Evolutionary conservation across 2,113 vertebrate genomes (phyloP).

Genomic region (Campylorhamphus procurvoides): DNA sequence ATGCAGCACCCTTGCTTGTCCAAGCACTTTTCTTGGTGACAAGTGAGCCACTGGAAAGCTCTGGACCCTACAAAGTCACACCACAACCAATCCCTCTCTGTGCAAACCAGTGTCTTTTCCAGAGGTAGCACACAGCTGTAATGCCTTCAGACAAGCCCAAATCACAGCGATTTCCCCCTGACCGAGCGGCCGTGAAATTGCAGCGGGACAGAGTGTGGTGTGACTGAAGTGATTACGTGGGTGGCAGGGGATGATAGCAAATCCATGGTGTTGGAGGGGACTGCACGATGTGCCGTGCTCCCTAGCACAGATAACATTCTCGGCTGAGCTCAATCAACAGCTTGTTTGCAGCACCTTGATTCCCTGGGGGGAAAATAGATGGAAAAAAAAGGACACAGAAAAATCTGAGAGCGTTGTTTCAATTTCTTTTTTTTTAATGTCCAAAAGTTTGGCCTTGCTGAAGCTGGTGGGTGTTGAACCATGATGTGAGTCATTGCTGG

Average conservation of each 20-base stretch:
- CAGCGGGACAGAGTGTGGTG: neutral
- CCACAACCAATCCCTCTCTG: neutral
- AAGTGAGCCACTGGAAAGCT: neutral
- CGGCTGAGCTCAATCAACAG: neutral
- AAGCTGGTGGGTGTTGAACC: neutral
- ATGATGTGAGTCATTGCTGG: neutral
- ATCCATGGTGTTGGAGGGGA: neutral
- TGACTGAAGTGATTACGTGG: neutral
- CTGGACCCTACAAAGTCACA: neutral
- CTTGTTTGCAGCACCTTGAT: neutral
- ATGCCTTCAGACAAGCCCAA: neutral
- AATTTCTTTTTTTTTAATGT: neutral
- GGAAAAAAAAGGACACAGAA: neutral
- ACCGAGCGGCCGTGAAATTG: constrained; percentile 28
- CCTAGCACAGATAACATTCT: neutral
- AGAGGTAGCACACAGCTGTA: neutral
- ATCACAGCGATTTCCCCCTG: constrained; percentile 1
- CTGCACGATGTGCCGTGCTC: neutral
- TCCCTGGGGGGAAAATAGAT: neutral
- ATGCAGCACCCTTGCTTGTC: neutral
- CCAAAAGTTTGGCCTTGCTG: neutral
- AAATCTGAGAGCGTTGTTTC: neutral
- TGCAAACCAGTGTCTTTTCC: neutral
- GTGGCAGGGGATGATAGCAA: constrained; percentile 16
- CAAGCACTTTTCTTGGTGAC: neutral